Evolutionary conservation across 2,113 vertebrate genomes (phyloP).

Genomic region (Leucosticte australis): DNA sequence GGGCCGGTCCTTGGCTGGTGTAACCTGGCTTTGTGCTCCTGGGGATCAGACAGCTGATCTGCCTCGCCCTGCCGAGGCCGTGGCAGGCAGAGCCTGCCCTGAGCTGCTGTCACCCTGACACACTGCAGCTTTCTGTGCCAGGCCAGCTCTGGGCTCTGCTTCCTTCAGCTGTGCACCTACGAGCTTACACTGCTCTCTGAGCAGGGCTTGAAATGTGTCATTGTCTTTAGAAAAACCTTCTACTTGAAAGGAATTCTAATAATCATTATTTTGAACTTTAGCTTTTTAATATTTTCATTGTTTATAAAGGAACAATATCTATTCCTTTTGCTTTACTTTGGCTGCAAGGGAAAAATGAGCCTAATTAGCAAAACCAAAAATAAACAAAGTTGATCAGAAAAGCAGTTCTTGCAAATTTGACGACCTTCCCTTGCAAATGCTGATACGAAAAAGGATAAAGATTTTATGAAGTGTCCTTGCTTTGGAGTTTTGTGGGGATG

Average conservation of each 20-base stretch:
- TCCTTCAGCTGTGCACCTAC: background rate
- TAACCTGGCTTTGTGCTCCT: background rate
- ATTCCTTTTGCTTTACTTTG: background rate
- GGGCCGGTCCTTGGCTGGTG: background rate
- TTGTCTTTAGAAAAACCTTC: background rate
- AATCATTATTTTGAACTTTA: background rate
- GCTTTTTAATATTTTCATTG: background rate
- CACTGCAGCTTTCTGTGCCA: background rate
- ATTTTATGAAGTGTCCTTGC: background rate
- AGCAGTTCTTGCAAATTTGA: background rate
- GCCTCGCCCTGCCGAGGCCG: background rate
- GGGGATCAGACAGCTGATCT: background rate
- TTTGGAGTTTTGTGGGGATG: background rate
- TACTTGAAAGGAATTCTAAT: background rate
- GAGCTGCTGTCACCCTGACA: background rate
- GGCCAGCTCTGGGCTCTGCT: background rate
- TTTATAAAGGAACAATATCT: background rate
- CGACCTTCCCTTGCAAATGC: background rate
- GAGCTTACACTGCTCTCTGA: background rate
- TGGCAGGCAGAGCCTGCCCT: background rate
- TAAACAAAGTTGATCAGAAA: background rate
- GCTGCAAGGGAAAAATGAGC: background rate
- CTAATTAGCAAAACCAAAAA: conserved; percentile 2
- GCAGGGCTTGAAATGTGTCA: background rate
- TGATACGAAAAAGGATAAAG: background rate